A percentile compares a stretch with the other conserved stretches of the same genome.
These are phyloP conservation scores for Drosophila santomea DNA, from an alignment of 1,140 invertebrate genomes.

Conservation along the genomic window DNA sequence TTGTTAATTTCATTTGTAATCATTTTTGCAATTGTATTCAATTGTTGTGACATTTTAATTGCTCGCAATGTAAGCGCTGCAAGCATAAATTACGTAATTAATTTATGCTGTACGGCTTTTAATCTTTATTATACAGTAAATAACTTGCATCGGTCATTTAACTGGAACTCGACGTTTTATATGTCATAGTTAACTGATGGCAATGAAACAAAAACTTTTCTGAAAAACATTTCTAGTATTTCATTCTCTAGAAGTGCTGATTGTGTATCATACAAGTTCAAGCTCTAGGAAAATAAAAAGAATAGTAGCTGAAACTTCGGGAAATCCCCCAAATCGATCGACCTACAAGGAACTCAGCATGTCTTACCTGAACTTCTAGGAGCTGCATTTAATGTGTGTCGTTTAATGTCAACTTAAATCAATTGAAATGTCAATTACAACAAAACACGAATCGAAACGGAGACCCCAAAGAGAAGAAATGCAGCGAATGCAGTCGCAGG, in stretches of 20 bases:
- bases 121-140: slow-evolving; percentile 5
- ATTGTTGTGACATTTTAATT: slow-evolving; percentile 30
- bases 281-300: slow-evolving; percentile 1
- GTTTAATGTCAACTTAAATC: slow-evolving; percentile 77
- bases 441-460: slow-evolving; percentile 61
- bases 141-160: slow-evolving; percentile 14
- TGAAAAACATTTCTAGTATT: background rate
- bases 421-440: slow-evolving; percentile 77
- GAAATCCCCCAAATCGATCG: slow-evolving; percentile 14
- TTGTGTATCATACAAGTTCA: no score
- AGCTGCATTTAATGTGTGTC: slow-evolving; percentile 54
- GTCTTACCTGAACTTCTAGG: slow-evolving; percentile 17
- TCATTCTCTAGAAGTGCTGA: background rate
- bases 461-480: slow-evolving; percentile 22
- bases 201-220: background rate
- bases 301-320: slow-evolving; percentile 3
- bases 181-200: background rate
- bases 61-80: slow-evolving; percentile 7
- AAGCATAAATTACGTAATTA: slow-evolving; percentile 23
- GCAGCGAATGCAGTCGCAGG: slow-evolving; percentile 9
- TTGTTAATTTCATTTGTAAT: slow-evolving; percentile 3
- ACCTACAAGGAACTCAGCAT: slow-evolving; percentile 34
- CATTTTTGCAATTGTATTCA: slow-evolving; percentile 8
- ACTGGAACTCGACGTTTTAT: background rate
- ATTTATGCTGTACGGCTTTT: slow-evolving; percentile 6